phyloP scores from a whole-genome alignment of 2,113 vertebrate genomes.

The Vidua macroura region DNA sequence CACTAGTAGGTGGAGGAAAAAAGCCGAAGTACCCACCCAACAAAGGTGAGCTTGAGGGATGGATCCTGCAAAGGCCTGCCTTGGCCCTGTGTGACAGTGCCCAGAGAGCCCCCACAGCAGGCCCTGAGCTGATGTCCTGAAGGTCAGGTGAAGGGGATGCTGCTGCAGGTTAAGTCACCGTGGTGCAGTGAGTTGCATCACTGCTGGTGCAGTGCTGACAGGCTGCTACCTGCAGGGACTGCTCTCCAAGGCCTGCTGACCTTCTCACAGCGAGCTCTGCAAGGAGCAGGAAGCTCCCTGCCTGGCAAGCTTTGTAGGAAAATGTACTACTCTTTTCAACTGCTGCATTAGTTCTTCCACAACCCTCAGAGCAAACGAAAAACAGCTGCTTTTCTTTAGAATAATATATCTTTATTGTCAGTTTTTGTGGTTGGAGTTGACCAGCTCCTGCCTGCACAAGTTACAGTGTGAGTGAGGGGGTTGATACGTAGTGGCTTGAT shows the following conservation, averaged over 20 bases:
- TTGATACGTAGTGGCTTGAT: fast-evolving
- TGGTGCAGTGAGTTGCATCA: neutral
- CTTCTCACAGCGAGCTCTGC: neutral
- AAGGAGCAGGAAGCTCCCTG: neutral
- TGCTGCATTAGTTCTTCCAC: neutral
- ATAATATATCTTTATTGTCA: neutral
- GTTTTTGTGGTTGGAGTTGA: neutral
- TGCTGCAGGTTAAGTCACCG: neutral
- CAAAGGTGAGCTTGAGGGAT: conserved; percentile 81
- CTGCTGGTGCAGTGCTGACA: neutral
- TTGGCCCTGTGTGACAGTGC: neutral
- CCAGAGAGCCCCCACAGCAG: neutral
- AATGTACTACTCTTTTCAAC: neutral
- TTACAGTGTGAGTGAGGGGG: neutral
- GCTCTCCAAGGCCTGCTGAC: neutral
- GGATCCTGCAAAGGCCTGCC: neutral
- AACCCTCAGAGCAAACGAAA: neutral
- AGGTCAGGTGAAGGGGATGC: neutral
- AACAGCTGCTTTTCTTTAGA: neutral
- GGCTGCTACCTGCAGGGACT: neutral
- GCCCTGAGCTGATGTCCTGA: neutral
- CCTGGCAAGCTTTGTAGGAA: neutral
- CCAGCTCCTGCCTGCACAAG: neutral
- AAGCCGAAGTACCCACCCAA: conserved; percentile 98
- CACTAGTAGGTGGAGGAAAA: conserved; percentile 95